A percentile compares a stretch with the other conserved stretches of the same genome.
phyloP scores from a whole-genome alignment of 2,113 vertebrate species.

The Malaclemys terrapin region DNA sequence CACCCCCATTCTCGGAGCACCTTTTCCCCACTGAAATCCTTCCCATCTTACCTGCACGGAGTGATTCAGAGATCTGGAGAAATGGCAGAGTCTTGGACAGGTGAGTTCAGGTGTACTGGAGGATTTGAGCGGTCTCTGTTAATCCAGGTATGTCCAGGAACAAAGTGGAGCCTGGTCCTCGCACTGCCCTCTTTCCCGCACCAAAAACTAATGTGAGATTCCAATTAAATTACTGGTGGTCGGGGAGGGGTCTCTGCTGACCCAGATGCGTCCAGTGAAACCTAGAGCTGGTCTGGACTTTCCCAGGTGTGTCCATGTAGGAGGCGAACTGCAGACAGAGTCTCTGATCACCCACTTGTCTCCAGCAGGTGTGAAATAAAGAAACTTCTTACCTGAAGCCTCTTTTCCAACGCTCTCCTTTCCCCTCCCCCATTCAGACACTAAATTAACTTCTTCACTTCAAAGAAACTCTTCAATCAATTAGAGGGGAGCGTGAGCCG shows the following conservation, averaged over 20 bases:
- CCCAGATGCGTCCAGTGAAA: background rate
- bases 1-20: background rate
- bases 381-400: background rate
- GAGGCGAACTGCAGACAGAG: background rate
- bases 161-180: background rate
- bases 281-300: background rate
- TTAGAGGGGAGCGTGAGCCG: conserved; percentile 33
- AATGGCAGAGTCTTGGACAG: background rate
- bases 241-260: background rate
- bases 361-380: conserved; percentile 42
- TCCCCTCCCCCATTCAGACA: conserved; percentile 30
- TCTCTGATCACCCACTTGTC: background rate
- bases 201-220: background rate
- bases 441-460: conserved; percentile 39
- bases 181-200: background rate
- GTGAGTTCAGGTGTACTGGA: background rate
- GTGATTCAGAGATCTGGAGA: background rate
- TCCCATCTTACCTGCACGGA: background rate
- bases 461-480: conserved; percentile 51
- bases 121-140: background rate
- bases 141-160: background rate
- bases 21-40: background rate
- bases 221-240: background rate
- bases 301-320: background rate
- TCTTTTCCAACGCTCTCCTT: conserved; percentile 5